Conservation (phyloP, 2,888 invertebrate species). For the Limnephilus auricula region DNA sequence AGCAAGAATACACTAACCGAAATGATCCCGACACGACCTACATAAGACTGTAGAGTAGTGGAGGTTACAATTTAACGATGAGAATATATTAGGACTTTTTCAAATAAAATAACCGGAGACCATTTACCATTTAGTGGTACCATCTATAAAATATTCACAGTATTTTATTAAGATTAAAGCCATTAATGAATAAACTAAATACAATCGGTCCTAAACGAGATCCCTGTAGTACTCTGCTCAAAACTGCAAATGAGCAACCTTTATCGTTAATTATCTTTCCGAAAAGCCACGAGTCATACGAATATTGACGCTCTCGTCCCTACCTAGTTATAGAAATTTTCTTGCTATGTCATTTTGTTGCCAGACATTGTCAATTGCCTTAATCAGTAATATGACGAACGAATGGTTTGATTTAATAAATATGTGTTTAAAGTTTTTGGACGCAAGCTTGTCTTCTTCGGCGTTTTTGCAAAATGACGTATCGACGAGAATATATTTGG, state of each 20-base stretch:
- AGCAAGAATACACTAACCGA: not conserved
- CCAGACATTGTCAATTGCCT: not conserved
- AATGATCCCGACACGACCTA: not conserved
- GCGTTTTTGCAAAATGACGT: no score
- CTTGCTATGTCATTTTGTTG: not conserved
- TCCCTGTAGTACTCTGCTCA: not conserved
- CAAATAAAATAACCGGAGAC: no score
- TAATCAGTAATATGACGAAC: no score
- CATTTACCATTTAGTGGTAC: no score
- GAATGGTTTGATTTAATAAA: no score
- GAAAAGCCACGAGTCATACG: not conserved
- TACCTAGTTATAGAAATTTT: not conserved
- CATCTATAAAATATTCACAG: no score
- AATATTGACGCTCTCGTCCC: not conserved
- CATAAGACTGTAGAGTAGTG: not conserved
- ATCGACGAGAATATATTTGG: no score
- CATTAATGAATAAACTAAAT: no score
- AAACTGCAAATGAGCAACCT: not conserved
- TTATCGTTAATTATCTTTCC: not conserved
- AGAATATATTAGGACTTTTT: not conserved
- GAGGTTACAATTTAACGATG: not conserved
- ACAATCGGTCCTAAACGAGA: not conserved
- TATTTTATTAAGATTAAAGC: no score
- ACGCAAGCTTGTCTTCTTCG: no score
- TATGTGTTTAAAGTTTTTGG: no score